phyloP scores from a whole-genome alignment of 2,888 invertebrate species.

The Pimpla rufipes region DNA sequence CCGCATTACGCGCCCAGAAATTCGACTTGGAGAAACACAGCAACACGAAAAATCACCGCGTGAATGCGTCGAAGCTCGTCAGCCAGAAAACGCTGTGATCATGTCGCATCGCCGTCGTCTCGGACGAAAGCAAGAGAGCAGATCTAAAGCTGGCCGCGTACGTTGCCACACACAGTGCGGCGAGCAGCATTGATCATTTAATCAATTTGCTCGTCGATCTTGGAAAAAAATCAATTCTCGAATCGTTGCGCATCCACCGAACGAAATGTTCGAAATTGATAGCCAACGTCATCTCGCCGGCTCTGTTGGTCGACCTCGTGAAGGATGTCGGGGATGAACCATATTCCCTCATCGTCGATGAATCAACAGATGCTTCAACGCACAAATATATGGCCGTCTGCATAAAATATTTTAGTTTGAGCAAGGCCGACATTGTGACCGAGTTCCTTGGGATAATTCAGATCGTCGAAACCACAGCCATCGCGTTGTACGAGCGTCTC shows the following conservation, averaged over 20 bases:
- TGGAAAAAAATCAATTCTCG: slow-evolving; percentile 39
- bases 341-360: slow-evolving; percentile 71
- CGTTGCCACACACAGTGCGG: slow-evolving; percentile 58
- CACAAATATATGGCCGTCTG: slow-evolving; percentile 68
- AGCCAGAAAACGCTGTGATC: slow-evolving; percentile 41
- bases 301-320: slow-evolving; percentile 64
- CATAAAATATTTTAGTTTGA: slow-evolving; percentile 68
- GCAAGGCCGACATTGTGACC: slow-evolving; percentile 55
- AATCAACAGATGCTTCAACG: slow-evolving; percentile 71
- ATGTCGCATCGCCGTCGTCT: slow-evolving; percentile 40
- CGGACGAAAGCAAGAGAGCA: slow-evolving; percentile 52
- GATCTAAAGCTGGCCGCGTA: slow-evolving; percentile 58
- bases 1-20: slow-evolving; percentile 50
- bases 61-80: slow-evolving; percentile 47
- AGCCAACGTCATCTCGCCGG: slow-evolving; percentile 60
- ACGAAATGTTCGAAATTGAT: slow-evolving; percentile 70
- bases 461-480: slow-evolving; percentile 65
- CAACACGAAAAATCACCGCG: slow-evolving; percentile 40
- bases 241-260: slow-evolving; percentile 53
- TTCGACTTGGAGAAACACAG: slow-evolving; percentile 54
- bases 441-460: slow-evolving; percentile 69
- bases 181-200: slow-evolving; percentile 66
- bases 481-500: slow-evolving; percentile 57
- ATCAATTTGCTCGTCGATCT: slow-evolving; percentile 55
- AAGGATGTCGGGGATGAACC: slow-evolving; percentile 67